A percentile compares a stretch with the other conserved stretches of the same genome.
phyloP scores from a whole-genome alignment of 1,140 invertebrate species.

The Trichonephila inaurata region DNA sequence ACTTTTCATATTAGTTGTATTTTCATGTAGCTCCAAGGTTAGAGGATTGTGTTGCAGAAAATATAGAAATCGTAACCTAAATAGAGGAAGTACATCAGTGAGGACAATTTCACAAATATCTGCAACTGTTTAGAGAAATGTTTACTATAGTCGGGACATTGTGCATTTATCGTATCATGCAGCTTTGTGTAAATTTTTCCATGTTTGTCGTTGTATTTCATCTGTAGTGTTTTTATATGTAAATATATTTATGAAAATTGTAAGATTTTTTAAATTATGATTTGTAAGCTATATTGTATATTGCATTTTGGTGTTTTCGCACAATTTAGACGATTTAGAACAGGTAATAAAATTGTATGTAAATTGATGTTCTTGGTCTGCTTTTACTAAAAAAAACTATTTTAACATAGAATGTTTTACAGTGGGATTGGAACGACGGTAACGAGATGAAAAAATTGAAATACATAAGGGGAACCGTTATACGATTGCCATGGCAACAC shows the following conservation, averaged over 20 bases:
- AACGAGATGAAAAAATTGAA: too few species aligned
- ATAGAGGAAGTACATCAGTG: conserved; percentile 48
- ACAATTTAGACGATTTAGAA: neutral
- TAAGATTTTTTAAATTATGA: neutral
- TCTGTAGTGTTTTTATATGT: neutral
- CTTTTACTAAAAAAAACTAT: too few species aligned
- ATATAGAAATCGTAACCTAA: neutral
- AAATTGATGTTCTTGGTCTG: neutral
- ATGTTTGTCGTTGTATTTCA: neutral
- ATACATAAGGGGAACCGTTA: too few species aligned
- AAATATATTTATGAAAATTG: neutral
- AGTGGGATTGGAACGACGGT: too few species aligned
- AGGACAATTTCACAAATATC: conserved; percentile 66
- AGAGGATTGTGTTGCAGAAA: neutral
- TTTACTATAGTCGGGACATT: neutral
- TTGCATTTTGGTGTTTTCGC: neutral
- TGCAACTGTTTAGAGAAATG: neutral
- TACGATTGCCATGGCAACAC: too few species aligned
- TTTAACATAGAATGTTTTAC: too few species aligned
- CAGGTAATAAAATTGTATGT: neutral
- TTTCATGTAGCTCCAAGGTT: conserved; percentile 81
- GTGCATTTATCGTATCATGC: neutral
- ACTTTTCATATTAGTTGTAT: conserved; percentile 84
- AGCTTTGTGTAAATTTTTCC: neutral
- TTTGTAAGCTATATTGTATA: neutral